A percentile compares a stretch with the other conserved stretches of the same genome.
Conservation (phyloP, 2,113 vertebrate species). For the Gasterosteus nipponicus region DNA sequence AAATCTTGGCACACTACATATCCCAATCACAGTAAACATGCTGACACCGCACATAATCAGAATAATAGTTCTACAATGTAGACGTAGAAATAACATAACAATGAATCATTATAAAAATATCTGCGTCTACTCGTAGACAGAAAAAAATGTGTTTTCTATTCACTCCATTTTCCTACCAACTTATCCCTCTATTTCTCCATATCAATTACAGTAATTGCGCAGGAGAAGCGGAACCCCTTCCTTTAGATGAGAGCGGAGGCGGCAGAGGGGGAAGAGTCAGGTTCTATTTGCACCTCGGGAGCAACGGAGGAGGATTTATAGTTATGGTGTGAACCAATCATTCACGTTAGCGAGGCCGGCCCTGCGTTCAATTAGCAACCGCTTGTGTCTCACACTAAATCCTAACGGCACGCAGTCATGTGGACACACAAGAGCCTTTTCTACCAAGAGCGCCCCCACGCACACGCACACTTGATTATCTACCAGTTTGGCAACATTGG, state of each 20-base stretch:
- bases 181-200: slow-evolving; percentile 5
- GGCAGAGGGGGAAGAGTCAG: slow-evolving; percentile 14
- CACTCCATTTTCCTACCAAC: slow-evolving; percentile 12
- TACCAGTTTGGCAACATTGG: slow-evolving; percentile 40
- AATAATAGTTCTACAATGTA: background rate
- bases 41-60: background rate
- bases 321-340: slow-evolving; percentile 67
- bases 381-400: slow-evolving; percentile 56
- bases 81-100: too few species aligned
- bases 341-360: slow-evolving; percentile 60
- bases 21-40: slow-evolving; percentile 12
- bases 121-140: background rate
- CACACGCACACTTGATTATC: slow-evolving; percentile 33
- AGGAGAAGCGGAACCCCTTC: slow-evolving; percentile 19
- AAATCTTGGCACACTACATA: background rate
- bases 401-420: slow-evolving; percentile 49
- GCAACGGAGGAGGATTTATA: slow-evolving; percentile 64
- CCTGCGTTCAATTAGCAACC: slow-evolving; percentile 62
- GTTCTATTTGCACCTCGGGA: slow-evolving; percentile 64
- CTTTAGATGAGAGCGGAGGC: slow-evolving; percentile 26
- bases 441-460: background rate
- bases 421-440: slow-evolving; percentile 21
- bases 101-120: background rate
- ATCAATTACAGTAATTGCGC: slow-evolving; percentile 16
- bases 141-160: slow-evolving; percentile 21